phyloP scores from a whole-genome alignment of 1,140 invertebrate genomes.

The Ceratoteleas bidentatus region DNA sequence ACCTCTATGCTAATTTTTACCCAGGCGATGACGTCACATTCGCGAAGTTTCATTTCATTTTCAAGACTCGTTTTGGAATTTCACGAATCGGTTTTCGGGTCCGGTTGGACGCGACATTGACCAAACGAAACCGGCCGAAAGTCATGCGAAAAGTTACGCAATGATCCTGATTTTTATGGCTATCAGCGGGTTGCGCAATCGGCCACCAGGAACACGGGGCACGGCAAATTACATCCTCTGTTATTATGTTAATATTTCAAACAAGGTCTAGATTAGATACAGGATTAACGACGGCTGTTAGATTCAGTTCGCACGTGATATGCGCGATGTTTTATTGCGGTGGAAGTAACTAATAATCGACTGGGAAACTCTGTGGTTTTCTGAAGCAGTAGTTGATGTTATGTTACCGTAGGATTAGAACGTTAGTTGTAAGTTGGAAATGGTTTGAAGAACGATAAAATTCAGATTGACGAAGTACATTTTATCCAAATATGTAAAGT shows the following conservation, averaged over 20 bases:
- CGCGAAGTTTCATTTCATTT: too few relatives aligned
- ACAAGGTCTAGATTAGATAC: conserved; percentile 64
- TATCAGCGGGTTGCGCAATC: conserved; percentile 43
- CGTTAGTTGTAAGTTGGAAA: too few relatives aligned
- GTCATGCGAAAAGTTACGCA: conserved; percentile 17
- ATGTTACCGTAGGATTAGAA: too few relatives aligned
- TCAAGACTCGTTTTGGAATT: background rate
- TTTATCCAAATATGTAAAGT: too few relatives aligned
- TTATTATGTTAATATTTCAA: conserved; percentile 62
- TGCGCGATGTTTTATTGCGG: conserved; percentile 34
- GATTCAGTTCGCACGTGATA: conserved; percentile 42
- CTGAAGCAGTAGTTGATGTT: too few relatives aligned
- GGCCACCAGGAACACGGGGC: conserved; percentile 40
- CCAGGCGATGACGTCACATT: too few relatives aligned
- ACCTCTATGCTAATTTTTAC: too few relatives aligned
- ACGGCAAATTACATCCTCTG: conserved; percentile 61
- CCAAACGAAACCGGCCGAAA: background rate
- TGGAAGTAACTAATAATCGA: conserved; percentile 32
- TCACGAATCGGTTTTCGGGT: too few relatives aligned
- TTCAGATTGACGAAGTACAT: too few relatives aligned
- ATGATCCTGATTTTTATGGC: conserved; percentile 36
- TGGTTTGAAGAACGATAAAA: too few relatives aligned
- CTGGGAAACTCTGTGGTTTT: conserved; percentile 36
- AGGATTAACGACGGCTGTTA: conserved; percentile 32
- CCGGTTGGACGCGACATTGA: too few relatives aligned